phyloP scores from a whole-genome alignment of 2,797 vertebrate species.

The Heterohyrax brucei region DNA sequence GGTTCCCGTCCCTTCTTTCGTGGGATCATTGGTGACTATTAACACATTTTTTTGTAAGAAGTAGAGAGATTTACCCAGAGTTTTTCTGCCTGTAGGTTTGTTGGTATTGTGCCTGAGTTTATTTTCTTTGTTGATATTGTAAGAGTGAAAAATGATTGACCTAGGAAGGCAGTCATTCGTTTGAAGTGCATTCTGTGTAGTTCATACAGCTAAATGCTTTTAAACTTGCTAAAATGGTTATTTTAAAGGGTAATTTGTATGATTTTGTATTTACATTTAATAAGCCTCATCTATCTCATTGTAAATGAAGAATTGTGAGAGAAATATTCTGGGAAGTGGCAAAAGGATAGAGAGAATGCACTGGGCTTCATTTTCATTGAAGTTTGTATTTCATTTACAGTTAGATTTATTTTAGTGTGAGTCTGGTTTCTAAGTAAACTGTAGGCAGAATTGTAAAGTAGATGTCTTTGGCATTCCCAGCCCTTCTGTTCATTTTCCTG shows the following conservation, averaged over 20 bases:
- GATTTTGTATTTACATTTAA: slow-evolving; percentile 57
- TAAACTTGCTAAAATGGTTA: slow-evolving; percentile 49
- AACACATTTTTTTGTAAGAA: slow-evolving; percentile 37
- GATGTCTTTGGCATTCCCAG: neutral
- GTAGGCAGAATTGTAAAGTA: slow-evolving; percentile 9
- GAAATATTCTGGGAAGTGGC: neutral
- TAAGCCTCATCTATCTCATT: neutral
- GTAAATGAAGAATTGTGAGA: slow-evolving; percentile 36
- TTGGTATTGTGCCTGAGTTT: slow-evolving; percentile 25
- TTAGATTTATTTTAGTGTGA: slow-evolving; percentile 36
- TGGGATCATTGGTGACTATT: slow-evolving; percentile 64
- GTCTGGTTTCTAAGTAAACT: slow-evolving; percentile 48
- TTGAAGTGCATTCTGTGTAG: slow-evolving; percentile 37
- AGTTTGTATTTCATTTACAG: slow-evolving; percentile 30
- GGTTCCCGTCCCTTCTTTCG: slow-evolving; percentile 9
- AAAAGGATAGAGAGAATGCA: neutral
- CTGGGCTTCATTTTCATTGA: slow-evolving; percentile 14
- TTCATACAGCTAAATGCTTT: slow-evolving; percentile 44
- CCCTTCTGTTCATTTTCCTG: slow-evolving; percentile 39
- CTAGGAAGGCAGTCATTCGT: neutral
- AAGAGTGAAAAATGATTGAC: slow-evolving; percentile 30
- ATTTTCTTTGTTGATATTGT: slow-evolving; percentile 58
- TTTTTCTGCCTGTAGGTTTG: slow-evolving; percentile 8
- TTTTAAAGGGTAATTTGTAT: slow-evolving; percentile 42
- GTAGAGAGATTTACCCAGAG: slow-evolving; percentile 54